These are phyloP conservation scores for Melanostoma mellinum DNA, from an alignment of 2,888 invertebrate genomes.

Conservation along the genomic window DNA sequence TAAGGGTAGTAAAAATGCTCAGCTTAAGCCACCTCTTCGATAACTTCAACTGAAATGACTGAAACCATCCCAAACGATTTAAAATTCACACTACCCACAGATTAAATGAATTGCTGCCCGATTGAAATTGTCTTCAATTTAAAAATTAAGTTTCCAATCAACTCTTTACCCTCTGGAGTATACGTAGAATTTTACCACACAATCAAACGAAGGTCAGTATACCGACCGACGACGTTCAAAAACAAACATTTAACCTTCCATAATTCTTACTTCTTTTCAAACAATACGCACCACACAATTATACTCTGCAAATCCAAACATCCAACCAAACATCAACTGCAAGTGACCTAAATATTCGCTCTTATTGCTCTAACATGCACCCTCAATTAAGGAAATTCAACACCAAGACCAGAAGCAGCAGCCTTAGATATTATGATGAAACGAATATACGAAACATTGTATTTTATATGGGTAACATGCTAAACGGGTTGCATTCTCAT, in stretches of 20 bases:
- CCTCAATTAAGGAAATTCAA: conserved; percentile 65
- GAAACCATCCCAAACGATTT: no score
- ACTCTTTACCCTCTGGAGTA: conserved; percentile 7
- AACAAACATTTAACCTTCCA: conserved; percentile 31
- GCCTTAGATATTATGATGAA: conserved; percentile 24
- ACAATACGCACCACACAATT: conserved; percentile 19
- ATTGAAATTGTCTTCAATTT: no score
- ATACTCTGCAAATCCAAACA: conserved; percentile 1
- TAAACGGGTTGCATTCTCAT: conserved; percentile 24
- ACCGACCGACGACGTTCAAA: background rate
- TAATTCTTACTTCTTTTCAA: conserved; percentile 17
- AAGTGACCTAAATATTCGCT: conserved; percentile 63
- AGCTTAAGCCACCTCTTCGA: no score
- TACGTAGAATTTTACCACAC: conserved; percentile 7
- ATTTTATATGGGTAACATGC: conserved; percentile 56
- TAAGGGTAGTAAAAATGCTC: no score
- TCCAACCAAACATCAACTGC: conserved; percentile 3
- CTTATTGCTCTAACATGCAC: conserved; percentile 54
- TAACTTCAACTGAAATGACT: no score
- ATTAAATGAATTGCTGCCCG: no score
- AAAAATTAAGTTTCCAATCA: no score
- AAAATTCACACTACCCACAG: no score
- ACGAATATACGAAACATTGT: conserved; percentile 42
- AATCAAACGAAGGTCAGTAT: conserved; percentile 45
- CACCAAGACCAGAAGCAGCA: conserved; percentile 51